Evolutionary conservation across 2,113 vertebrate species (phyloP).

Genomic region (Microtus pennsylvanicus): DNA sequence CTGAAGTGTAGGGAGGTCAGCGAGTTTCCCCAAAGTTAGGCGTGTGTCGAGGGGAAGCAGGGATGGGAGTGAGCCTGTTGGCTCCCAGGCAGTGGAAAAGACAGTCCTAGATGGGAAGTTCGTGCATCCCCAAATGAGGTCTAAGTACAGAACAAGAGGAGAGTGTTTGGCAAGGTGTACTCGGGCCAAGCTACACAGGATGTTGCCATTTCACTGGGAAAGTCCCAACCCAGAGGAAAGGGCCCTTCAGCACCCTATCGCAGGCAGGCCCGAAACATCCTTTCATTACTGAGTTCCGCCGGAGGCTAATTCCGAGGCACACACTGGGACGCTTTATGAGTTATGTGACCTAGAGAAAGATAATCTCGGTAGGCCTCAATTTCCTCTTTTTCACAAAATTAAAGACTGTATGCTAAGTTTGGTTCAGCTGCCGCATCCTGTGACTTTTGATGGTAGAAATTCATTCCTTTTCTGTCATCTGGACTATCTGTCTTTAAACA

Average conservation of each 20-base stretch:
- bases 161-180: not conserved
- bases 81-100: not conserved
- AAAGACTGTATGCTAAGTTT: not conserved
- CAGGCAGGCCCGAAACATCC: not conserved
- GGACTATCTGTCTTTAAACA: not conserved
- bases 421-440: not conserved
- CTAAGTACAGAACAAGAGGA: not conserved
- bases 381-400: not conserved
- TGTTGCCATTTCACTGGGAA: not conserved
- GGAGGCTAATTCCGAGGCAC: not conserved
- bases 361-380: not conserved
- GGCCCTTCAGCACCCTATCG: not conserved
- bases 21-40: not conserved
- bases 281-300: not conserved
- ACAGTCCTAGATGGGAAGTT: not conserved
- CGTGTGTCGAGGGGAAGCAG: not conserved
- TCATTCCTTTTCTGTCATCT: not conserved
- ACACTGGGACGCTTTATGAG: not conserved
- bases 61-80: not conserved
- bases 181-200: not conserved
- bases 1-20: not conserved
- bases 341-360: not conserved
- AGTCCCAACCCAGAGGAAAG: not conserved
- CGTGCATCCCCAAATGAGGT: not conserved
- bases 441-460: not conserved